Evolutionary conservation across 2,888 invertebrate species (phyloP), one percentile per base, ranked within the genome.

Genomic region (Cepaea hortensis): DNA sequence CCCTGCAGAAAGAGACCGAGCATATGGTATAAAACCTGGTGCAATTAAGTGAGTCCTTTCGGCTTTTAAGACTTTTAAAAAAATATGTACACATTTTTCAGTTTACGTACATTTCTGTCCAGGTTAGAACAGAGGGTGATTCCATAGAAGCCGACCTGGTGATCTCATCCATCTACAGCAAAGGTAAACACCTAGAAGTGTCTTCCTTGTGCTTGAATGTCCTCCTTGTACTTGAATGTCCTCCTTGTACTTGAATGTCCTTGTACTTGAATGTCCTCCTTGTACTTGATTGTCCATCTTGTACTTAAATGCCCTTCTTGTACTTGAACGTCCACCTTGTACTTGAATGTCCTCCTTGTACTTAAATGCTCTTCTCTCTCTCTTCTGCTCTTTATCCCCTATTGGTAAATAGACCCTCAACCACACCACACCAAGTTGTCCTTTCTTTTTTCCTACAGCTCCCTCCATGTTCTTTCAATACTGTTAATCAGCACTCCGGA

Each of bases 121-220:
- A 91, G 90, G 91, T 91, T 5, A 88, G 82, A 48, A 91, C 91
- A 76, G 90, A 93, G 68, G 95, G 95, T 18, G 95, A 96, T 65
- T 95, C 95, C 18, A 95, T 96, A 20, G 77, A 87, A 65, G 91
- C 92, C 3, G 95, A 96, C 83, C 96, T 96, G 94, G 95, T 98
- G 0, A 96, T 98, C 88, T 96, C 97, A 73, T 95, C 97, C n/a
- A 94, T 98, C 85, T 96, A 97, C 1, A 96, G 97, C 0, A 95
- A 96, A 92, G 95, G 91, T 91, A 87, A 85, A 83, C 48, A 79
- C 23, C 50, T 48, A 3, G 46, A 6, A n/a, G 20, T 20, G 18
- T 68, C n/a, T 5, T 68, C 13, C 3, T 68, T 68, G 68, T 75
- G 3, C 11, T 48, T 46, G 4, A 48, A 48, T 46, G 46, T 23